Evolutionary conservation across 2,888 invertebrate genomes (phyloP).

Genomic region (Encarsia formosa): DNA sequence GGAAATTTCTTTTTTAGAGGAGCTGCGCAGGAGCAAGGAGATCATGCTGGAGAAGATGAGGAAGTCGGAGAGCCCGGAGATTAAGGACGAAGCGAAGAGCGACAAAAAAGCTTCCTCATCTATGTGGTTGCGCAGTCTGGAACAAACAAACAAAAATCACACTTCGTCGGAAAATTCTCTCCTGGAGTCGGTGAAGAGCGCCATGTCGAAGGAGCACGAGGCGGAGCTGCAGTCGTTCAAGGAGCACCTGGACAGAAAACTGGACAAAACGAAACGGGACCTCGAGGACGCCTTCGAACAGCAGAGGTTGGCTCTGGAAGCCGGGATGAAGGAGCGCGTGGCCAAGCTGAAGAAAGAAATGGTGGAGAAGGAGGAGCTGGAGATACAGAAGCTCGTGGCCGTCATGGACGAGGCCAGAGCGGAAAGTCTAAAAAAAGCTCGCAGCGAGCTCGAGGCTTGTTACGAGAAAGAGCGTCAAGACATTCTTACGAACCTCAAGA

Average conservation of each 20-base stretch:
- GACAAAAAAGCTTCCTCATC: neutral
- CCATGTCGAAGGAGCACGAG: slow-evolving; percentile 46
- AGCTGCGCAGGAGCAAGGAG: slow-evolving; percentile 36
- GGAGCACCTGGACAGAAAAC: slow-evolving; percentile 56
- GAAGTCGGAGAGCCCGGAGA: slow-evolving; percentile 28
- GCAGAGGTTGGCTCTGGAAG: slow-evolving; percentile 52
- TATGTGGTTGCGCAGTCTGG: slow-evolving; percentile 8
- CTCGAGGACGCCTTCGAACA: slow-evolving; percentile 50
- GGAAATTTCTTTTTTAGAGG: slow-evolving; percentile 29
- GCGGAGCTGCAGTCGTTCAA: slow-evolving; percentile 52
- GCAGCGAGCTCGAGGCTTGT: slow-evolving; percentile 45
- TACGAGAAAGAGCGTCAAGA: slow-evolving; percentile 49
- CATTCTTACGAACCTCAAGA: slow-evolving; percentile 51
- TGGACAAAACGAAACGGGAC: slow-evolving; percentile 47
- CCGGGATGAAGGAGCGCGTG: slow-evolving; percentile 51
- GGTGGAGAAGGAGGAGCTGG: slow-evolving; percentile 48
- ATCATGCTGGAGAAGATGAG: slow-evolving; percentile 38
- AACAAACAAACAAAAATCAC: slow-evolving; percentile 4
- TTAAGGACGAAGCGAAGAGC: neutral
- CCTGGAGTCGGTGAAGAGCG: slow-evolving; percentile 47
- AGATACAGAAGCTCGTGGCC: slow-evolving; percentile 38
- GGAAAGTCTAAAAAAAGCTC: slow-evolving; percentile 42
- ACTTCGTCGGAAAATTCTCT: slow-evolving; percentile 43
- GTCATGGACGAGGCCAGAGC: slow-evolving; percentile 42
- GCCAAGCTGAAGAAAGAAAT: slow-evolving; percentile 53